Base-by-base conservation (phyloP, 2,113 vertebrate genomes). In the Setophaga kirtlandii region DNA sequence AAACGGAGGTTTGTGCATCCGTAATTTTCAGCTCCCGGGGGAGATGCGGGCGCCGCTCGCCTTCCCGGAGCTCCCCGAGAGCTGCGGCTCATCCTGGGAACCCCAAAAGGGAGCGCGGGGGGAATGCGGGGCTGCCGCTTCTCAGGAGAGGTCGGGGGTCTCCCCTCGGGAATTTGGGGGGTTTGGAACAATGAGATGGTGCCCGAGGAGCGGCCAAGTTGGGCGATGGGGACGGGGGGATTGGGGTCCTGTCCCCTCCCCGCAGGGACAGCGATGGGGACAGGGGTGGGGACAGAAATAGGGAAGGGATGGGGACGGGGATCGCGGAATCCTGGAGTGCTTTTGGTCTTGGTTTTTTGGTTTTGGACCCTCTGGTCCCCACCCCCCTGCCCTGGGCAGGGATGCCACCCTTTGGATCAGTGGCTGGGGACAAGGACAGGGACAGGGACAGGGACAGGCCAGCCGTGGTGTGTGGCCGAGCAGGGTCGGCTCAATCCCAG, bases 1-100 rank as follows among this genome's bases (percentile, higher is more conserved):
- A 7, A 18, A 7, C 5, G 5, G 2, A 4, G 30, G 6, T 9
- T 8, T 2, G 7, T 4, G 7, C 1, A 2, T 15, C 33, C 21
- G 4, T 19, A 1, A 24, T 76, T 80, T 18, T 15, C 31, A 3
- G 30, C 52, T 41, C 56, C n/a, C 27, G 63, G 47, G 15, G 42
- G 46, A 22, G 44, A 35, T 31, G 71, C 31, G 73, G 47, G 17
- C 15, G 30, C 25, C 31, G 27, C 33, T n/a, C 7, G 37, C 50
- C 16, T 24, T 53, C 35, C 39, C 62, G 30, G 60, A 24, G 53
- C 46, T 37, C 17, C 35, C 35, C 28, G 4, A 31, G 27, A 64
- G 41, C 46, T 47, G 37, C 69, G 42, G 31, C 49, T 49, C 46
- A 5, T 24, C 47, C 37, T 1, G 37, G 30, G 59, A 71, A 18